A percentile compares a stretch with the other conserved stretches of the same genome.
These are phyloP conservation scores for Apostichopus parvimensis DNA, from an alignment of 35 echinoderm and acorn worm genomes.

Conservation along the genomic window DNA sequence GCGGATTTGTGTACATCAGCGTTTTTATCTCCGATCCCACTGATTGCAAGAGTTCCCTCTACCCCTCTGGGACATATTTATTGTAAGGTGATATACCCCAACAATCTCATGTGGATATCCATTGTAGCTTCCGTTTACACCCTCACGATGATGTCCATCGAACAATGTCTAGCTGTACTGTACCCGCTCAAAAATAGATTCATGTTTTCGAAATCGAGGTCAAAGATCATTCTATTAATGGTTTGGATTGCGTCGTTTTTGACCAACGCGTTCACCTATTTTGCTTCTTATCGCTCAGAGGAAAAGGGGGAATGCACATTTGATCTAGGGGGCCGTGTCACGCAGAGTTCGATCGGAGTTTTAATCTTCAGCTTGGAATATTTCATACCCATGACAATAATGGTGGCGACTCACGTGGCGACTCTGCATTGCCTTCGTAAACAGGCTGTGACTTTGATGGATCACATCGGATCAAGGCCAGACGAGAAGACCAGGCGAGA, in stretches of 20 bases:
- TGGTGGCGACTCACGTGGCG: slow-evolving; percentile 52
- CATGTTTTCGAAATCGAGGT: slow-evolving; percentile 56
- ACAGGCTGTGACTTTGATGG: slow-evolving; percentile 24
- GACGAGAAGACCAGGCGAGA: slow-evolving; percentile 41
- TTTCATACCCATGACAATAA: slow-evolving; percentile 61
- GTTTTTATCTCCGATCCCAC: slow-evolving; percentile 55
- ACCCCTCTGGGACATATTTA: slow-evolving; percentile 36
- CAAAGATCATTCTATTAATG: slow-evolving; percentile 19
- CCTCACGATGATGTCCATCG: slow-evolving; percentile 60
- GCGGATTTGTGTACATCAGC: slow-evolving; percentile 78
- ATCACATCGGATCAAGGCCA: neutral
- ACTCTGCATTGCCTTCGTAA: slow-evolving; percentile 18
- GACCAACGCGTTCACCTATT: slow-evolving; percentile 56
- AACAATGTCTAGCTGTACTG: slow-evolving; percentile 71
- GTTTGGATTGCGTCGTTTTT: slow-evolving; percentile 58
- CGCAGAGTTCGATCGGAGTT: slow-evolving; percentile 51
- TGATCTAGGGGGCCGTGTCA: neutral
- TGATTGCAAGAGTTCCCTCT: neutral
- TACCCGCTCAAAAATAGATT: slow-evolving; percentile 53
- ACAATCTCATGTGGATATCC: slow-evolving; percentile 73
- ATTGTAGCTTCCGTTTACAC: slow-evolving; percentile 79
- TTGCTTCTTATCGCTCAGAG: slow-evolving; percentile 22
- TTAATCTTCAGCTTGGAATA: slow-evolving; percentile 68
- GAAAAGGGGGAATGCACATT: slow-evolving; percentile 31
- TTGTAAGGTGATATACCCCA: slow-evolving; percentile 65